phyloP scores from a whole-genome alignment of 2,797 vertebrate genomes.

The Pogonophryne albipinna region DNA sequence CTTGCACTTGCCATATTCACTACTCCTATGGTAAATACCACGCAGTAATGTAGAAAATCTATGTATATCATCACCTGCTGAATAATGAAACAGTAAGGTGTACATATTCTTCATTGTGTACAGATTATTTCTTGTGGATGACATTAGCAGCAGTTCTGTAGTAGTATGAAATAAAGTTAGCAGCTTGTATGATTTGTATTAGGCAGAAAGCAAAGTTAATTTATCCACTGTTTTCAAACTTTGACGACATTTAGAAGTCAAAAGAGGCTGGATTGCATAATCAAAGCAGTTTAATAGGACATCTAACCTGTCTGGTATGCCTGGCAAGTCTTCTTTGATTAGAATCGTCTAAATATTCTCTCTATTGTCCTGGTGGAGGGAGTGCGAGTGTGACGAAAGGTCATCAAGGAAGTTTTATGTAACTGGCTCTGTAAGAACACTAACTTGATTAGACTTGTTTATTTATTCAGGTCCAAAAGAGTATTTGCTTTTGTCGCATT shows the following conservation, averaged over 20 bases:
- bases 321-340: slow-evolving; percentile 57
- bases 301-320: slow-evolving; percentile 60
- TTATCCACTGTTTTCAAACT: slow-evolving; percentile 59
- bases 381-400: slow-evolving; percentile 67
- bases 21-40: slow-evolving; percentile 47
- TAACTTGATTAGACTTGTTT: slow-evolving; percentile 91
- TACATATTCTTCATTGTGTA: not conserved
- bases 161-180: slow-evolving; percentile 2
- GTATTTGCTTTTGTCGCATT: slow-evolving; percentile 99
- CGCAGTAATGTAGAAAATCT: slow-evolving; percentile 42
- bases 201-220: slow-evolving; percentile 33
- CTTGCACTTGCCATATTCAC: slow-evolving; percentile 41
- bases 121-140: not conserved
- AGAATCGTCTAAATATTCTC: slow-evolving; percentile 54
- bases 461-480: slow-evolving; percentile 99
- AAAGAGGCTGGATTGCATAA: slow-evolving; percentile 43
- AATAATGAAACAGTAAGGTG: not conserved
- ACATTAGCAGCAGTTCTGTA: not conserved
- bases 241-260: slow-evolving; percentile 46
- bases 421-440: slow-evolving; percentile 76
- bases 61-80: slow-evolving; percentile 22
- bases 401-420: slow-evolving; percentile 78
- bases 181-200: slow-evolving; percentile 20
- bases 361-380: slow-evolving; percentile 57
- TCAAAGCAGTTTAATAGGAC: slow-evolving; percentile 55